Base-by-base conservation (phyloP, 2,888 invertebrate genomes). In the Netelia inedita region DNA sequence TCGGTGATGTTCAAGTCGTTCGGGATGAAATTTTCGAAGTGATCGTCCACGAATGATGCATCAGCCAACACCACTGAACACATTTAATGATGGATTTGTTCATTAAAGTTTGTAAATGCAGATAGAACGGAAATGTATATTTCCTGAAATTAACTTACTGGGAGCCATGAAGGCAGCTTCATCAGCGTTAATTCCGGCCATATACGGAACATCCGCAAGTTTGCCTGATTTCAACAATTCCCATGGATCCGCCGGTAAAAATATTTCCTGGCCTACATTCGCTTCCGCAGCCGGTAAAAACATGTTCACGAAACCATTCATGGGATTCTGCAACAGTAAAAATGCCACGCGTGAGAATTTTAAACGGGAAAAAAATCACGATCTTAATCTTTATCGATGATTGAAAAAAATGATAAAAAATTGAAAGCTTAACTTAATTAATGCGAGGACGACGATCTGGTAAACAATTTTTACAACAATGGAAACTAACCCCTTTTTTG, bases 221-320 rank as follows among this genome's bases (percentile, higher is more conserved):
- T 89, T 88, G 59, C 92, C 91, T 2, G 90, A 83, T 85, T 91
- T 92, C 0, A 93, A 19, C n/a, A 92, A 76, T 8, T 88, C 88
- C 93, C 92, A 93, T 11, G 93, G 92, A 89, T 92, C 90, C 2
- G 82, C 84, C 8, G 91, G 86, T 28, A 93, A 79, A 79, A 93
- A 93, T 46, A 91, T 72, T 65, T 93, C 91, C 69, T 92, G 91
- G 3, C 93, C 93, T 1, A 90, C 75, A 43, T 92, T 87, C 8
- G 84, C 83, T 72, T 93, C 93, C 0, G 92, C 84, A 1, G 91
- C 88, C 43, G 93, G 93, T 8, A 89, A 43, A 68, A 93, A 93
- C 10, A 88, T 86, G 19, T 82, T 5, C 43, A 86, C 41, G 1
- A 83, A 88, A 2, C 93, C 93, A 65, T 87, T 88, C 75, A 91